Evolutionary conservation across 2,888 invertebrate species (phyloP), one percentile per base, ranked within the genome.

Genomic region (Stictocephala bisonia): DNA sequence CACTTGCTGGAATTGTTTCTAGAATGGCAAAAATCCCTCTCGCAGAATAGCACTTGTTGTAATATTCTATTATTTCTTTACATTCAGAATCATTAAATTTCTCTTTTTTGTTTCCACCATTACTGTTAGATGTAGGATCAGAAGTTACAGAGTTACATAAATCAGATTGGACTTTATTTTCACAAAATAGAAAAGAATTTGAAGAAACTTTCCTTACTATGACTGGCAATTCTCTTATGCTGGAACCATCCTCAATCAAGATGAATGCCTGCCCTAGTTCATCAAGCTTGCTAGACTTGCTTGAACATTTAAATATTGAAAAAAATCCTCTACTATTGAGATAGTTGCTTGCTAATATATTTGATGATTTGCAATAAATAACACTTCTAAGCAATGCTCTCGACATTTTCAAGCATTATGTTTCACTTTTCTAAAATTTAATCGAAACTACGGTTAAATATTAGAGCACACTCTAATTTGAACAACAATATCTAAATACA

Each of bases 221-320:
- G 13, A 90, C 84, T 1, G 91, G 91, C 58, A 92, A 85, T 81
- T 92, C 92, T 79, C 89, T 88, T 22, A 92, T 90, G 70, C 87
- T 86, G n/a, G 85, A 83, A 3, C 90, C 91, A 81, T 90, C 90
- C 83, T 92, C 91, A 69, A 90, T 84, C 53, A 92, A 82, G 72
- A 91, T 88, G 9, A 88, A 88, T 0, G 85, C 84, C 20, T 85
- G 83, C 1, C 82, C 82, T 18, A 85, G 78, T 27, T 82, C 81
- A 40, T 76, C 74, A 73, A 40, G 53, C 56, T 18, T 31, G 29
- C 41, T 56, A n/a, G 26, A 41, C 41, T 70, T 70, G 18, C 20
- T 35, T n/a, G 41, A 40, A 13, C 24, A 64, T 18, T 41, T n/a
- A n/a, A 64, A 1, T 64, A 64, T 3, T 26, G 27, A 44, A 15